Conservation (phyloP, 2,797 vertebrate genomes). For the Semaprochilodus insignis region DNA sequence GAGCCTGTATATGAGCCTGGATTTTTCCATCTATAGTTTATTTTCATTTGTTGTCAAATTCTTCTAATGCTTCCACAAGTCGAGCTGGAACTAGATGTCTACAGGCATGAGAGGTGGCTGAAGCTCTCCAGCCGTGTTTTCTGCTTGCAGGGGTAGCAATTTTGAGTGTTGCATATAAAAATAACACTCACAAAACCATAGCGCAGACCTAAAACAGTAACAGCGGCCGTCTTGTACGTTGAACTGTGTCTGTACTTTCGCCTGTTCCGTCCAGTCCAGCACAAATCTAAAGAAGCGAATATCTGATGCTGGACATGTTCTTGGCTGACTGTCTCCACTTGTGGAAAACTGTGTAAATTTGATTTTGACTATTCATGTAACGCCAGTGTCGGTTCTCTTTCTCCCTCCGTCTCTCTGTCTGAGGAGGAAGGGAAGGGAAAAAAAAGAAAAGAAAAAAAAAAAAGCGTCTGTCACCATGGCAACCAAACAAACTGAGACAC, state of each 20-base stretch:
- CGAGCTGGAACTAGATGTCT: neutral
- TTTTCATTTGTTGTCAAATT: too few species aligned
- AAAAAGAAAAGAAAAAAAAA: neutral
- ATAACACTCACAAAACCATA: neutral
- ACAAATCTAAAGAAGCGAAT: too few species aligned
- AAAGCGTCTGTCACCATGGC: constrained; percentile 65
- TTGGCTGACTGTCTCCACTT: neutral
- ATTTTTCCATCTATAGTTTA: too few species aligned
- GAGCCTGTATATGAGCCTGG: too few species aligned
- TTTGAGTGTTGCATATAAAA: constrained; percentile 62
- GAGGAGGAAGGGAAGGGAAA: too few species aligned
- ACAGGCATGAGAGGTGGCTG: neutral
- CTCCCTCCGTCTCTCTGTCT: neutral
- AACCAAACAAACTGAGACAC: constrained; percentile 80
- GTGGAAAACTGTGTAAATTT: neutral
- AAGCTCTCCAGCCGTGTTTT: constrained; percentile 21
- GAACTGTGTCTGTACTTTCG: neutral
- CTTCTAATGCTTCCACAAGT: neutral
- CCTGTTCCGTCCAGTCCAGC: neutral
- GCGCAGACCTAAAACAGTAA: neutral
- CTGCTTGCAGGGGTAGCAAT: constrained; percentile 64
- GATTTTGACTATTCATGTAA: neutral
- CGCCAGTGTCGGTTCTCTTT: neutral
- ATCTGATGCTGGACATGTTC: neutral
- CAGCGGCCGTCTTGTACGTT: neutral